Evolutionary conservation across 2,113 vertebrate genomes (phyloP), one percentile per base, ranked within the genome.

Genomic region (Excalfactoria chinensis): DNA sequence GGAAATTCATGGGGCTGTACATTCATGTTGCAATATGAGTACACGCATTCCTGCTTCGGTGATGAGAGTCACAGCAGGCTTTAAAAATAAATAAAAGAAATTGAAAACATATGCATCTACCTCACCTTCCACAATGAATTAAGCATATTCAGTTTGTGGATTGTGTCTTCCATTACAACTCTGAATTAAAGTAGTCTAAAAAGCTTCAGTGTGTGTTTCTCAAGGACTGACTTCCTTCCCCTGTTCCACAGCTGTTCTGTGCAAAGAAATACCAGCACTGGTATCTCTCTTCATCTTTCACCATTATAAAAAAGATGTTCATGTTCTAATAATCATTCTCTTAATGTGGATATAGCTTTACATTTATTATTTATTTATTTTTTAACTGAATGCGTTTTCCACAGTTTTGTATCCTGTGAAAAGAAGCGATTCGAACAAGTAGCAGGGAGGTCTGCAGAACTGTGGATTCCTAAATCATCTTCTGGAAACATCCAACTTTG

Each of bases 91-190:
- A 66, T 43, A 41, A 78, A 82, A 51, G 37, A 72, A 60, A 78
- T 78, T 32, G 40, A 86, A 94, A 69, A 32, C 70, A 66, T 62
- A 48, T 55, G 37, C 17, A 30, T 41, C 75, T 67, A 79, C 28
- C 32, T 82, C 59, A 80, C 51, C 34, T 91, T 96, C 90, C 82
- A 89, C 63, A 94, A 84, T 60, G n/a, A 77, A 64, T 70, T 64
- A 66, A 70, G n/a, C 15, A 71, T 76, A 56, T 74, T 95, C 40
- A 76, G 55, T 43, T 46, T 53, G 15, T 51, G 44, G 25, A 37
- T 73, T 60, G 70, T 12, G n/a, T 71, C 56, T 93, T 69, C 66
- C 66, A n/a, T 82, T 70, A 73, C 79, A 91, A n/a, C 90, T 90
- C 43, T 80, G 69, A 51, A 71, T 59, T 63, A 75, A 67, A 70